These are phyloP conservation scores for Globia sparganii DNA, from an alignment of 2,888 invertebrate genomes.

Conservation along the genomic window DNA sequence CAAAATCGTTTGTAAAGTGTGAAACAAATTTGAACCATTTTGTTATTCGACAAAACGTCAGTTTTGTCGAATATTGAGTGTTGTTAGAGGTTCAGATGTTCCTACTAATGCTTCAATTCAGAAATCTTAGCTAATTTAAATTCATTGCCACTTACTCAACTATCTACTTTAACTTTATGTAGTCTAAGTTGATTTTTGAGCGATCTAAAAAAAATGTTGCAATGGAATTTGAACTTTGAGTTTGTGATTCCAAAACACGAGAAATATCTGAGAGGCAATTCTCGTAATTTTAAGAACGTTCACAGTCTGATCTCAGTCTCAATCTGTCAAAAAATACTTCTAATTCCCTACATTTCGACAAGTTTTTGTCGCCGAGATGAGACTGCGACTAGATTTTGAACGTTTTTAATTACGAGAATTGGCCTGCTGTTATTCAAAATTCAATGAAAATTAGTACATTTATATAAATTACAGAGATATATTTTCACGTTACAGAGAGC, in stretches of 20 bases:
- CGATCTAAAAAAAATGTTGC: not conserved
- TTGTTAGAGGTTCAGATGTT: not conserved
- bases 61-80: not conserved
- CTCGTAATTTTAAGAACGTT: no score
- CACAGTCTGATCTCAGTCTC: no score
- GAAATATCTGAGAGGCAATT: no score
- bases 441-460: not conserved
- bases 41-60: no score
- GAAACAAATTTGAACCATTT: no score
- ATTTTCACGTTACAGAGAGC: constrained; percentile 77
- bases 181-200: not conserved
- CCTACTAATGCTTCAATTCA: not conserved
- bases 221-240: not conserved
- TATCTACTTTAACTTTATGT: not conserved
- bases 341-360: no score
- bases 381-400: no score
- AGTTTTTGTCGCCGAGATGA: no score
- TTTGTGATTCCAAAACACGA: not conserved
- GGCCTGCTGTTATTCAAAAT: not conserved
- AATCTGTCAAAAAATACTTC: no score
- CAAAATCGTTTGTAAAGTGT: no score
- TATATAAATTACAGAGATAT: not conserved
- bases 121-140: not conserved
- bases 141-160: not conserved
- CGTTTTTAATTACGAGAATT: no score